These are phyloP conservation scores for Chouioia cunea DNA, from an alignment of 2,888 invertebrate species.

Conservation along the genomic window DNA sequence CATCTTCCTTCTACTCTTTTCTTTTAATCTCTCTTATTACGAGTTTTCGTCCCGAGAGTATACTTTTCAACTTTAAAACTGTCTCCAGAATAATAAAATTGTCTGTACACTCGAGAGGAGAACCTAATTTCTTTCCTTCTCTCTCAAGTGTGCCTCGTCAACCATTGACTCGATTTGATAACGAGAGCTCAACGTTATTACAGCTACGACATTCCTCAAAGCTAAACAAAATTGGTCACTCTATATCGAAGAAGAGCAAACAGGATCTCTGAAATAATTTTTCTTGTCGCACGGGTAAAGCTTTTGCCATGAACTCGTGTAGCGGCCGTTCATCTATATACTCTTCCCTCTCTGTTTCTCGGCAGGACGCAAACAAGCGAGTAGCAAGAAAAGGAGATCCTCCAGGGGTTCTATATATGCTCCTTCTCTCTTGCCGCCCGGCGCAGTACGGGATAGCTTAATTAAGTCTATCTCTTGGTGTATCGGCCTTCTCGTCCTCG, in stretches of 20 bases:
- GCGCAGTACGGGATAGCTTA: constrained; percentile 35
- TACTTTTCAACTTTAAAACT: too few relatives aligned
- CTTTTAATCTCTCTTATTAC: background rate
- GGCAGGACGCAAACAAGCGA: background rate
- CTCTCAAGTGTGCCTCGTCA: too few relatives aligned
- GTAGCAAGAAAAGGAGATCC: constrained; percentile 26
- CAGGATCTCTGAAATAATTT: constrained; percentile 19
- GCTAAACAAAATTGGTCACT: too few relatives aligned
- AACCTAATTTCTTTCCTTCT: too few relatives aligned
- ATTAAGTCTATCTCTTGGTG: constrained; percentile 42
- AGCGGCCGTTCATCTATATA: background rate
- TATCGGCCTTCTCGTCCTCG: constrained; percentile 24
- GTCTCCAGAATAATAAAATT: too few relatives aligned
- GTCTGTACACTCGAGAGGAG: too few relatives aligned
- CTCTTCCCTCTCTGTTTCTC: background rate
- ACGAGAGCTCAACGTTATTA: too few relatives aligned
- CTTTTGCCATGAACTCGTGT: constrained; percentile 12
- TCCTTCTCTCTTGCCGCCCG: too few relatives aligned
- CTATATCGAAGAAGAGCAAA: too few relatives aligned
- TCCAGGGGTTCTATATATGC: constrained; percentile 9
- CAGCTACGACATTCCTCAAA: too few relatives aligned
- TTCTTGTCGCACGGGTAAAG: constrained; percentile 1
- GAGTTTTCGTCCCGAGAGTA: too few relatives aligned
- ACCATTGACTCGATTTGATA: too few relatives aligned
- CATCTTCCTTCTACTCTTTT: constrained; percentile 5